Conservation (phyloP, 2,113 vertebrate genomes). For the Peromyscus polionotus region DNA sequence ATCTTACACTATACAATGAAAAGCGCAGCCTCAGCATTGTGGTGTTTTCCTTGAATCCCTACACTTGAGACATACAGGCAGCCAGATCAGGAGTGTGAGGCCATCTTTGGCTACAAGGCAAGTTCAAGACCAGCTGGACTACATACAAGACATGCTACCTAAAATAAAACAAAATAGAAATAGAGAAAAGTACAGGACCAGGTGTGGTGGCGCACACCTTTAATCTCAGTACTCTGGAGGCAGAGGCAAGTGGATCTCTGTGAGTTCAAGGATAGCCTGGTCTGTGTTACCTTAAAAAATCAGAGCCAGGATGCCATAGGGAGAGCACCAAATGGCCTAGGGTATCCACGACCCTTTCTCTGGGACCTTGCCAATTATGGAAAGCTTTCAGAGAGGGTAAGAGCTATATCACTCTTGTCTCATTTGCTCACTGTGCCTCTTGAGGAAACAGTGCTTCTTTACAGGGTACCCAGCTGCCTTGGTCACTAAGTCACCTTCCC, state of each 20-base stretch:
- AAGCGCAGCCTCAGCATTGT: not conserved
- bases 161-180: not conserved
- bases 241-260: not conserved
- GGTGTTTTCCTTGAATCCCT: not conserved
- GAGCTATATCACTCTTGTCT: not conserved
- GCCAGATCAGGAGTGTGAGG: not conserved
- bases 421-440: not conserved
- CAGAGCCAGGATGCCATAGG: not conserved
- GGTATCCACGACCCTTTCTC: not conserved
- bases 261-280: not conserved
- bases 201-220: not conserved
- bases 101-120: not conserved
- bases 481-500: not conserved
- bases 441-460: not conserved
- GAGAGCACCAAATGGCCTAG: not conserved
- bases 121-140: not conserved
- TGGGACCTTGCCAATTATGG: not conserved
- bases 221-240: not conserved
- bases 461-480: not conserved
- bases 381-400: constrained; percentile 25
- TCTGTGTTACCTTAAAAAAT: not conserved
- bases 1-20: not conserved
- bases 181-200: not conserved
- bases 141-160: not conserved
- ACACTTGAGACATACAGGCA: not conserved